Evolutionary conservation across 2,113 vertebrate species (phyloP).

Genomic region (Pachyramphus minor): DNA sequence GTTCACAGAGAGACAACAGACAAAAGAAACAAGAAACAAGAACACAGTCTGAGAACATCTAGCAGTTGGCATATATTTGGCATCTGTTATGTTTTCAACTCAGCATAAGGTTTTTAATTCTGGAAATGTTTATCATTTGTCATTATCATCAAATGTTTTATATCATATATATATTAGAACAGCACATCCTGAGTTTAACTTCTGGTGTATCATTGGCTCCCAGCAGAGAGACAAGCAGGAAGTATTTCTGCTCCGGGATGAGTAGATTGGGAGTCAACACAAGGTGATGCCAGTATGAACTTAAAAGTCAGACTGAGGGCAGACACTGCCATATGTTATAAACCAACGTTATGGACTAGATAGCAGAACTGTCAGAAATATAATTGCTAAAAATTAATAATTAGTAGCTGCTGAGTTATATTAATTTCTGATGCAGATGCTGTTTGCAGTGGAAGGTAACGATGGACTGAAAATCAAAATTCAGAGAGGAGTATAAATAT

Average conservation of each 20-base stretch:
- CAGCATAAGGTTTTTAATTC: background rate
- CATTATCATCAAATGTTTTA: background rate
- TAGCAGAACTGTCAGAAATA: background rate
- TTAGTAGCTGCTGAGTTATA: background rate
- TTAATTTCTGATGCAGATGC: background rate
- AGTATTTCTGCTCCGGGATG: background rate
- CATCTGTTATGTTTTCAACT: background rate
- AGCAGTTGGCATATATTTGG: background rate
- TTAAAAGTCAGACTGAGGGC: background rate
- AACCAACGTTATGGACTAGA: background rate
- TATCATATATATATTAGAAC: background rate
- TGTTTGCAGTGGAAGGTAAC: background rate
- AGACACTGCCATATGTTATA: background rate
- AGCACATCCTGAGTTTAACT: background rate
- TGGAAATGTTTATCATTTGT: background rate
- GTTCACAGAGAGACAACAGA: background rate
- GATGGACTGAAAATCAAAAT: background rate
- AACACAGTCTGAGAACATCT: background rate
- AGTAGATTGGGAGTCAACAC: background rate
- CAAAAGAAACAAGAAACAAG: background rate
- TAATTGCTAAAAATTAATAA: background rate
- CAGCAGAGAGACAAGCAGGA: background rate
- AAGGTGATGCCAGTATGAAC: background rate
- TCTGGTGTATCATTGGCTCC: background rate
- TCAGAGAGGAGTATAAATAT: background rate